Evolutionary conservation across 2,888 invertebrate genomes (phyloP), one percentile per base, ranked within the genome.

Genomic region (Apamea monoglypha): DNA sequence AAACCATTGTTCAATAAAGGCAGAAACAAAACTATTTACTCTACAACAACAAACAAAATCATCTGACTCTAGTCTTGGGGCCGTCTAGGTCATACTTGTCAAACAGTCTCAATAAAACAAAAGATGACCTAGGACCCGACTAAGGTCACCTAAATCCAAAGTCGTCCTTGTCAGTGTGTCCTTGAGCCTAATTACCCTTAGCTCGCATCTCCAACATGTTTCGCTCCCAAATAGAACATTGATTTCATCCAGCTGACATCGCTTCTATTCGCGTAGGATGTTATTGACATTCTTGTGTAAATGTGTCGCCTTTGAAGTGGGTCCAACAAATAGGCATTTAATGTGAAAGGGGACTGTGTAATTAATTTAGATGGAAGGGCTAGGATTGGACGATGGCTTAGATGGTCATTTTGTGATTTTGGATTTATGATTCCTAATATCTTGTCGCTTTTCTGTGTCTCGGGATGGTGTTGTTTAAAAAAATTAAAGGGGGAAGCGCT

Each of bases 341-440:
- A 82, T 89, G 82, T 83, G 56, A 64, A 81, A 67, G 84, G 87
- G 74, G 80, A n/a, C 29, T n/a, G 70, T 29, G 71, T 85, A 88
- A 90, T 89, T 90, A 88, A 88, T 88, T 88, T 81, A 25, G 44
- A 70, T 50, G 12, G 25, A 40, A 50, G 67, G 67, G 25, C 36
- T 53, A 2, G 66, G 36, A 56, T 74, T 77, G 69, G 53, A 29
- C 44, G 50, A 16, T 53, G 32, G 25, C 2, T n/a, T 50, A 32
- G 5, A 5, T 18, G 44, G 16, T 4, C 25, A 12, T 81, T 66
- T 74, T 32, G 47, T 64, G 32, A 0, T 21, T 56, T 21, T 53
- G 4, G 10, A 10, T n/a, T n/a, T 18, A 29, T 18, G 40, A 40
- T 56, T 25, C 16, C 25, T 10, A 0, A 21, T 36, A 21, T 3